A percentile compares a stretch with the other conserved stretches of the same genome.
Evolutionary conservation across 2,797 vertebrate genomes (phyloP).

Genomic region (Psittacula derbiana): DNA sequence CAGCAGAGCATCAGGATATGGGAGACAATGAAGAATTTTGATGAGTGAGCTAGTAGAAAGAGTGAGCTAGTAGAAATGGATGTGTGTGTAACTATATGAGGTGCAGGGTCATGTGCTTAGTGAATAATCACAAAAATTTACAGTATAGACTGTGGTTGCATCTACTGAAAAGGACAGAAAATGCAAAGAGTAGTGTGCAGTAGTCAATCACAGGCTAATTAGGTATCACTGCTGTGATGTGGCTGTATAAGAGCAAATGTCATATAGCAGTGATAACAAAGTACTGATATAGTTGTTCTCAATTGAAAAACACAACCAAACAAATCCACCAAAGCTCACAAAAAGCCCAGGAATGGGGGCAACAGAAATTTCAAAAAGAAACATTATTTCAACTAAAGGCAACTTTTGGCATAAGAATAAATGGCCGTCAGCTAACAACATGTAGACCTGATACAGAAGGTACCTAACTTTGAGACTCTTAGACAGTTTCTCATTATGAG

Average conservation of each 20-base stretch:
- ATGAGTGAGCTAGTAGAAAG: conserved; percentile 8
- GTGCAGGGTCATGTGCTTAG: neutral
- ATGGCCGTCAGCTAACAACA: neutral
- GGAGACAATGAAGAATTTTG: neutral
- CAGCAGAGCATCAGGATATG: neutral
- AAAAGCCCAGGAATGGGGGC: neutral
- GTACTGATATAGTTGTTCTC: neutral
- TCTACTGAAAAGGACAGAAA: neutral
- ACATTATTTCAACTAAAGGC: neutral
- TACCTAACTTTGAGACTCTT: neutral
- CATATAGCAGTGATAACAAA: neutral
- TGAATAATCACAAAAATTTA: neutral
- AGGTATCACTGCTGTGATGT: neutral
- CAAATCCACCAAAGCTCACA: neutral
- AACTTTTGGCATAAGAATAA: neutral
- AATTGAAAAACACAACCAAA: neutral
- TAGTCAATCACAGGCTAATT: neutral
- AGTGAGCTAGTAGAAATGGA: neutral
- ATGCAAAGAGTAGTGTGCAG: neutral
- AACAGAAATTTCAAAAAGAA: neutral
- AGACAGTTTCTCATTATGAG: neutral
- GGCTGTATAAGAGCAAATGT: neutral
- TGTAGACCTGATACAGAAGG: neutral
- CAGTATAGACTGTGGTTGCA: neutral
- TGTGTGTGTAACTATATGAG: neutral